Conservation (phyloP, 2,888 invertebrate genomes). For the Metacarcinus magister region DNA sequence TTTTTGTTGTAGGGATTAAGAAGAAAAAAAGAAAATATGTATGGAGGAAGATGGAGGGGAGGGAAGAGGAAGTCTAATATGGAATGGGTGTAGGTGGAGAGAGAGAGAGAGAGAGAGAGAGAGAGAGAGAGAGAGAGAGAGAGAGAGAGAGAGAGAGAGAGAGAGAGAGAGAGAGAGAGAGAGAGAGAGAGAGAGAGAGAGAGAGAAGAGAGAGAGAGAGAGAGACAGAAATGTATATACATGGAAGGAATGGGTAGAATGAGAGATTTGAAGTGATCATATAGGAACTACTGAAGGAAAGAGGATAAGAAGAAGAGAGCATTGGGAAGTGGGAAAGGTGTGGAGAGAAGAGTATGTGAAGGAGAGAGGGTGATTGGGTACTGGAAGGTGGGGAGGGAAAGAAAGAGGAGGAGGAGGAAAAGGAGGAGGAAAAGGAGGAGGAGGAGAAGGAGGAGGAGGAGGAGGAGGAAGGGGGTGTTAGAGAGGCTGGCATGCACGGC, state of each 20-base stretch:
- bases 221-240: no score
- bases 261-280: no score
- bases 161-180: neutral
- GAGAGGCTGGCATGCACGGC: neutral
- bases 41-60: neutral
- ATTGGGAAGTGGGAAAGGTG: neutral
- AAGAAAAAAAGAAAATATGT: neutral
- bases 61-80: neutral
- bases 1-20: neutral
- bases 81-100: neutral
- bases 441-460: neutral
- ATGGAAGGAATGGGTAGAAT: neutral
- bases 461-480: neutral
- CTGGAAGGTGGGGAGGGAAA: neutral
- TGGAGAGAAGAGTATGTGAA: neutral
- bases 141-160: neutral
- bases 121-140: neutral
- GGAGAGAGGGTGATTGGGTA: neutral
- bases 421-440: neutral
- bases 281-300: neutral
- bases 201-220: neutral
- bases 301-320: neutral
- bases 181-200: neutral
- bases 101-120: neutral
- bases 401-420: neutral